Percentiles rank a stretch among this genome's conserved stretches.
These are phyloP conservation scores for Bergia puertoricense DNA, from an alignment of 92 coral and sea anemone genomes.

Conservation along the genomic window DNA sequence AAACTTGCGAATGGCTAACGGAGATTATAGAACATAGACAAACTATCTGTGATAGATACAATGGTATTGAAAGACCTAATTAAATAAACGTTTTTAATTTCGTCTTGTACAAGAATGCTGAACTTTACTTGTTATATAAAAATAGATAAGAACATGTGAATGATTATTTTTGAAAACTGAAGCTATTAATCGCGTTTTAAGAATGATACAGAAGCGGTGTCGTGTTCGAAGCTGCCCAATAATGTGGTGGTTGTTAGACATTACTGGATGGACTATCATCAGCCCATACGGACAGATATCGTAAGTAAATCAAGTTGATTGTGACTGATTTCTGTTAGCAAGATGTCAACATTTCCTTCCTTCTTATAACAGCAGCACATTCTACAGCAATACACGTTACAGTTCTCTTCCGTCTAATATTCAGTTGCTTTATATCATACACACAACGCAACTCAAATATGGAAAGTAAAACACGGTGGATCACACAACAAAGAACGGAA, in stretches of 20 bases:
- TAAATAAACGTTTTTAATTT: no score
- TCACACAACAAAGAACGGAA: neutral
- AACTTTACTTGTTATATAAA: no score
- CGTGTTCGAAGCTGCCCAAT: slow-evolving; percentile 66
- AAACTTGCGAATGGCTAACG: no score
- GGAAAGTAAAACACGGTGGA: neutral
- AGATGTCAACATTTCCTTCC: neutral
- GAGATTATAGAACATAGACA: no score
- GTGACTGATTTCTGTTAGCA: neutral
- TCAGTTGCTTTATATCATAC: neutral
- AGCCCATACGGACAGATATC: slow-evolving; percentile 63
- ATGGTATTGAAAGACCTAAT: no score
- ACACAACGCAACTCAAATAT: neutral
- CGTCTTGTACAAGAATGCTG: no score
- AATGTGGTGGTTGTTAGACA: slow-evolving; percentile 62
- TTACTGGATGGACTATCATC: slow-evolving; percentile 68
- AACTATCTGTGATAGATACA: no score
- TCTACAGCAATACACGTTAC: no score
- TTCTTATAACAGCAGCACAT: no score
- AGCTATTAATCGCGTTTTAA: neutral
- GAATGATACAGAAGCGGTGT: slow-evolving; percentile 69
- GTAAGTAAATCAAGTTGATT: slow-evolving; percentile 26
- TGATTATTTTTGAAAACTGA: neutral
- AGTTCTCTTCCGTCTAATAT: no score
- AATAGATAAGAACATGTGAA: neutral